Base-by-base conservation (phyloP, 2,113 vertebrate genomes). In the Phaethon lepturus region DNA sequence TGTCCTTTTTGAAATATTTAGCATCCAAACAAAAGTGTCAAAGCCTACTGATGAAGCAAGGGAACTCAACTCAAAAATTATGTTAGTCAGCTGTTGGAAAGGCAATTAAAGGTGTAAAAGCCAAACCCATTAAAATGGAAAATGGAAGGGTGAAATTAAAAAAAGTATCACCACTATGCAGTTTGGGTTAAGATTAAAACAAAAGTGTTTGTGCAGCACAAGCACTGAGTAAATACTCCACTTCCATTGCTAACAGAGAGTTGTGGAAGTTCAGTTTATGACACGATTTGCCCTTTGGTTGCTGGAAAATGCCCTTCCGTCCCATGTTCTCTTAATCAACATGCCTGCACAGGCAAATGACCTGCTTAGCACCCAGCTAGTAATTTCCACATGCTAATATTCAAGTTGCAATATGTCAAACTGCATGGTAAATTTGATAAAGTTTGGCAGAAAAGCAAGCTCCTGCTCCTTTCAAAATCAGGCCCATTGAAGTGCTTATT, bases 381-480 rank as follows among this genome's bases (percentile, higher is more conserved):
- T 75, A 67, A 86, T 69, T 28, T 91, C 71, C 66, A 45, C 22
- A 26, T 25, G 38, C 23, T 90, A 64, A 82, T 28, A 93, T 25
- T 72, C 49, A 50, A 79, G 13, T 11, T 31, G 49, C 80, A 93
- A 1, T 73, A 64, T 31, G 74, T 72, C 90, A 95, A 79, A 82
- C 23, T 18, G 24, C 63, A 80, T 7, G 42, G 50, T 90, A 79
- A 35, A 94, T 86, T 76, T 90, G 66, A 96, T 80, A 9, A 76
- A 75, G 33, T 75, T 79, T 72, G 87, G 74, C 81, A 95, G 52
- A 64, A 94, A 64, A 91, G 69, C 78, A 86, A 89, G 69, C 67
- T 95, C 52, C 38, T 77, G 76, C 66, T 92, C 69, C 93, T 95
- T 90, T 87, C 71, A 73, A 93, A 86, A 69, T 88, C 81, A 92